Conservation (phyloP, 2,113 vertebrate genomes). For the Lophochroa leadbeateri region DNA sequence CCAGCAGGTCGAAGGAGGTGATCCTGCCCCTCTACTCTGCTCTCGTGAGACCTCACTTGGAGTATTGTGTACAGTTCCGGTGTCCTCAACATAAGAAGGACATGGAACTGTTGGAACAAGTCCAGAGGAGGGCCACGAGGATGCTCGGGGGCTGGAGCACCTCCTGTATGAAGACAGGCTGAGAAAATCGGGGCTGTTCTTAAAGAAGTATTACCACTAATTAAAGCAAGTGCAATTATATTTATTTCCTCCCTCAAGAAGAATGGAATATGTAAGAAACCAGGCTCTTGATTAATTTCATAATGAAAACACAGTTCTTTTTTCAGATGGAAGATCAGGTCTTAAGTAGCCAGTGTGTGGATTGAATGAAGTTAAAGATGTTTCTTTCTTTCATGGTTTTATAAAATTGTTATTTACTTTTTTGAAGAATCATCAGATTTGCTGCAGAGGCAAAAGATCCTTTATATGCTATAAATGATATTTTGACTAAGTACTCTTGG, state of each 20-base stretch:
- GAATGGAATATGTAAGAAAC: neutral
- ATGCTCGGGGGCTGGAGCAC: too few species aligned
- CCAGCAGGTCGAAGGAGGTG: too few species aligned
- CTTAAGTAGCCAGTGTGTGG: slow-evolving; percentile 14
- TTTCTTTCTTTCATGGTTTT: slow-evolving; percentile 41
- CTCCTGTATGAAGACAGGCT: too few species aligned
- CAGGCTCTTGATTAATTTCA: slow-evolving; percentile 17
- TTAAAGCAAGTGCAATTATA: slow-evolving; percentile 17
- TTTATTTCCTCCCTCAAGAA: slow-evolving; percentile 14
- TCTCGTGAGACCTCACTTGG: too few species aligned
- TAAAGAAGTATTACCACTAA: neutral
- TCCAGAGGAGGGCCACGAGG: too few species aligned
- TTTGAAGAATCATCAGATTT: slow-evolving; percentile 38
- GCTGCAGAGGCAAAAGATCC: slow-evolving; percentile 38
- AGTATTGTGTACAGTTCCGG: too few species aligned
- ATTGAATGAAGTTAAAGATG: slow-evolving; percentile 49
- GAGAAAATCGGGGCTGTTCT: neutral
- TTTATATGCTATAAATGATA: slow-evolving; percentile 46
- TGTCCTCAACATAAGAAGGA: too few species aligned
- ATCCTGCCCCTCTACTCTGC: too few species aligned
- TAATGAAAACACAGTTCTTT: slow-evolving; percentile 18
- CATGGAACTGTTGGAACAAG: too few species aligned
- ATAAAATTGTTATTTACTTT: slow-evolving; percentile 56
- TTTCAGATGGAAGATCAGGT: slow-evolving; percentile 25
- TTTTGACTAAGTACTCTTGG: slow-evolving; percentile 56